Percentiles rank a stretch among this genome's conserved stretches.
Evolutionary conservation across 2,113 vertebrate species (phyloP).

Genomic region (Clinocottus analis): DNA sequence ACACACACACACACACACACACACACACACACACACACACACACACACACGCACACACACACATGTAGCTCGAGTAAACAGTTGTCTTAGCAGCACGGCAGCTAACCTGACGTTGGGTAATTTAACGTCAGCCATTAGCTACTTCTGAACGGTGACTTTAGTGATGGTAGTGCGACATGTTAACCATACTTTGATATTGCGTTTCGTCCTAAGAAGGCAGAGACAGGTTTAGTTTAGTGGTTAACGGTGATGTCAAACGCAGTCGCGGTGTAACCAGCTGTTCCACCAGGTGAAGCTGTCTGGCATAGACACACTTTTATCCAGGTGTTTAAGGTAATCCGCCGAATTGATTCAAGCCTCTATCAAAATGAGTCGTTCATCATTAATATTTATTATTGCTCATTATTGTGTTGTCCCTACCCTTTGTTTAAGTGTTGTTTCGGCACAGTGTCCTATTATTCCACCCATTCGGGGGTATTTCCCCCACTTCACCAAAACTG

Average conservation of each 20-base stretch:
- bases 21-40: constrained; percentile 41
- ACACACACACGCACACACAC: constrained; percentile 57
- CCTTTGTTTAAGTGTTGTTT: not conserved
- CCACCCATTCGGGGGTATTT: constrained; percentile 1
- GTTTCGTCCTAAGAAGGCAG: not conserved
- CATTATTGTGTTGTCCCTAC: not conserved
- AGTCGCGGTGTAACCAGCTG: constrained; percentile 36
- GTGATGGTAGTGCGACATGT: not conserved
- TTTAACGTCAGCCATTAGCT: not conserved
- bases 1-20: constrained; percentile 47
- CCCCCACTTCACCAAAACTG: constrained; percentile 31
- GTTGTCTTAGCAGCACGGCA: constrained; percentile 13
- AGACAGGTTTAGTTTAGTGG: not conserved
- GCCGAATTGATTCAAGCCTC: not conserved
- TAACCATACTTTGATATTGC: not conserved
- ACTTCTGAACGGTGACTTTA: not conserved
- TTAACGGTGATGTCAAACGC: not conserved
- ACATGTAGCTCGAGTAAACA: constrained; percentile 74
- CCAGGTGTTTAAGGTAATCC: not conserved
- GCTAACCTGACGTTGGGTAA: not conserved
- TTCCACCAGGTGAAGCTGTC: constrained; percentile 11
- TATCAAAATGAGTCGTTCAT: not conserved
- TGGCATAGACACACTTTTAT: not conserved
- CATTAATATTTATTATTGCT: not conserved
- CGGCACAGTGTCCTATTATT: not conserved